Evolutionary conservation across 2,113 vertebrate genomes (phyloP), one percentile per base, ranked within the genome.

Genomic region (Ceyx cyanopectus): DNA sequence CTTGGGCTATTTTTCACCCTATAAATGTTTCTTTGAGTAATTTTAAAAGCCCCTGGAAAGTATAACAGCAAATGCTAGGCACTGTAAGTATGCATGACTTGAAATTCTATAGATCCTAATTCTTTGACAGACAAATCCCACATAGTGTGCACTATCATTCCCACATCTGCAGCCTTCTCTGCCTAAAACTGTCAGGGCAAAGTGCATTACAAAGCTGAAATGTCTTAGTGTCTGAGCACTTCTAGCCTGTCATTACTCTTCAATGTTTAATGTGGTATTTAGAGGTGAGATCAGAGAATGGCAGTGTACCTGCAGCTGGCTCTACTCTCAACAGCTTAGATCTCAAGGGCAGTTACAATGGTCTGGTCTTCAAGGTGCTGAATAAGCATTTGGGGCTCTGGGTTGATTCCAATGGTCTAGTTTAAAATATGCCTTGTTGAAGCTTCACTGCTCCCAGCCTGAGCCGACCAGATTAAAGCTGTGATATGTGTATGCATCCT

Each of bases 11-110:
- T 92, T 95, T 90, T 92, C 54, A 76, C 51, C 11, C 30, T 60
- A 4, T 57, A 74, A 76, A 40, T 74, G 22, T 63, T 84, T 92
- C 77, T 79, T 50, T 10, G 34, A 79, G 24, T 32, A 40, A 77
- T 89, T 93, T 58, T 20, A 84, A 87, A 94, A 89, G 51, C 60
- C 74, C 12, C 67, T 69, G 21, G 77, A 88, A 92, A 85, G 34
- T 15, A 19, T 24, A 90, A 69, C 46, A 68, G 58, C 50, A 79
- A 81, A 65, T 81, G 32, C 46, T 41, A 84, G 65, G 10, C 23
- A 13, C 15, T 51, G 34, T 77, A 63, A 74, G 57, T 30, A 26
- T 37, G 45, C 40, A 20, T 66, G 77, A n/a, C 43, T 80, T 73
- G 41, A 72, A 88, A 65, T 89, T 34, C 57, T 24, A 40, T 5